Percentiles rank a stretch among this genome's conserved stretches.
Conservation (phyloP, 2,888 invertebrate species). For the Sipha maydis region DNA sequence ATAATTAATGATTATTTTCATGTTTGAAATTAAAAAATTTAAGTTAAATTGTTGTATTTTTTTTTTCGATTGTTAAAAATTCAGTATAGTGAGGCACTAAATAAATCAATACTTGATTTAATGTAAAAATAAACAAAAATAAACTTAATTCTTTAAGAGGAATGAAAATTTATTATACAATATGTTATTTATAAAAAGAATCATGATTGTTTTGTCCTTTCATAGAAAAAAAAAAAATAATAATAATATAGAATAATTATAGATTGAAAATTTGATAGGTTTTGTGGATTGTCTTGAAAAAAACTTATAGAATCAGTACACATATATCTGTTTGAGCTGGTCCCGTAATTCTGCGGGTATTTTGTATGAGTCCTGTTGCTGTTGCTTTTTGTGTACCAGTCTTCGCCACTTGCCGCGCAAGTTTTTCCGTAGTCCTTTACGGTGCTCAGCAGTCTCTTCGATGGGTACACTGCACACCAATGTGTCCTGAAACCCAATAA, state of each 20-base stretch:
- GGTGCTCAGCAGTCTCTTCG: conserved; percentile 78
- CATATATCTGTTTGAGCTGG: conserved; percentile 88
- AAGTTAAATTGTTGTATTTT: background rate
- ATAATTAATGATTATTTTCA: background rate
- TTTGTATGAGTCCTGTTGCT: conserved; percentile 82
- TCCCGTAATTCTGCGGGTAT: conserved; percentile 88
- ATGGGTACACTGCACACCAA: conserved; percentile 76
- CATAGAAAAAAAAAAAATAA: conserved; percentile 42
- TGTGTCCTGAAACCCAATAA: conserved; percentile 76
- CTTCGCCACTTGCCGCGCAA: conserved; percentile 87
- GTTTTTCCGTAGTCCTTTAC: conserved; percentile 84
- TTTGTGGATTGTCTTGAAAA: conserved; percentile 59
- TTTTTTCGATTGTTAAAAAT: background rate
- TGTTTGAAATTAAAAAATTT: background rate
- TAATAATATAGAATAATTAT: conserved; percentile 26
- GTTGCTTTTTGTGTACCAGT: conserved; percentile 81
- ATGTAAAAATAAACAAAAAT: conserved; percentile 38
- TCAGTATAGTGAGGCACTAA: background rate
- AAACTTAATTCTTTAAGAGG: conserved; percentile 52
- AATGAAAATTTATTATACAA: conserved; percentile 57
- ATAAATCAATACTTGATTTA: conserved; percentile 9
- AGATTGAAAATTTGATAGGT: conserved; percentile 58
- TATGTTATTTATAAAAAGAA: conserved; percentile 54
- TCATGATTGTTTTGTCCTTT: conserved; percentile 55
- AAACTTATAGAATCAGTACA: conserved; percentile 73